Conservation (phyloP, 2,888 invertebrate genomes). For the Ctenicera cuprea region DNA sequence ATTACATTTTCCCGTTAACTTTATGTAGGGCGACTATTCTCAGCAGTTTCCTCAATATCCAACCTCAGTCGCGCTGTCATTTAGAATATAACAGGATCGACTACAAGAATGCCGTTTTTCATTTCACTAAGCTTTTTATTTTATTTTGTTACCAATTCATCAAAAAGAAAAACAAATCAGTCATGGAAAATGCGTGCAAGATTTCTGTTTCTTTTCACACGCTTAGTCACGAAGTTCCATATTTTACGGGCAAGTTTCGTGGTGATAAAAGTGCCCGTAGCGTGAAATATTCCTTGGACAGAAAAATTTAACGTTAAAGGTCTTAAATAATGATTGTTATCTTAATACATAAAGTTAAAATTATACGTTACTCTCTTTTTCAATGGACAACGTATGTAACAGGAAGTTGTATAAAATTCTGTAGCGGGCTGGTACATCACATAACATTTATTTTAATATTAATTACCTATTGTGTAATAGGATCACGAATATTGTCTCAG, state of each 20-base stretch:
- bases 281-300: conserved; percentile 12
- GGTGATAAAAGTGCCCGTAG: conserved; percentile 21
- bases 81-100: background rate
- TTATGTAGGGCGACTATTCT: background rate
- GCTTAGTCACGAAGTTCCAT: conserved; percentile 24
- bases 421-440: too few relatives aligned
- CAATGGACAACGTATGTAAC: background rate
- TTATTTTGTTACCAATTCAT: conserved; percentile 4
- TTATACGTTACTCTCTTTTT: background rate
- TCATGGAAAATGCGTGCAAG: conserved; percentile 21
- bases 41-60: background rate
- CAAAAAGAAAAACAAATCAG: conserved; percentile 10
- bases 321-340: background rate
- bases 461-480: background rate
- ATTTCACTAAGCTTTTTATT: conserved; percentile 3
- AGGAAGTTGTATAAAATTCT: too few relatives aligned
- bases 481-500: background rate
- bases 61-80: background rate
- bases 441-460: background rate
- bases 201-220: conserved; percentile 10
- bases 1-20: background rate
- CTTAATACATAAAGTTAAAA: background rate
- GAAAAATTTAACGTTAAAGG: background rate
- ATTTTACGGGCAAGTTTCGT: conserved; percentile 22
- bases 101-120: conserved; percentile 3